Base-by-base conservation (phyloP, 2,113 vertebrate genomes). In the Catharus fuscescens region DNA sequence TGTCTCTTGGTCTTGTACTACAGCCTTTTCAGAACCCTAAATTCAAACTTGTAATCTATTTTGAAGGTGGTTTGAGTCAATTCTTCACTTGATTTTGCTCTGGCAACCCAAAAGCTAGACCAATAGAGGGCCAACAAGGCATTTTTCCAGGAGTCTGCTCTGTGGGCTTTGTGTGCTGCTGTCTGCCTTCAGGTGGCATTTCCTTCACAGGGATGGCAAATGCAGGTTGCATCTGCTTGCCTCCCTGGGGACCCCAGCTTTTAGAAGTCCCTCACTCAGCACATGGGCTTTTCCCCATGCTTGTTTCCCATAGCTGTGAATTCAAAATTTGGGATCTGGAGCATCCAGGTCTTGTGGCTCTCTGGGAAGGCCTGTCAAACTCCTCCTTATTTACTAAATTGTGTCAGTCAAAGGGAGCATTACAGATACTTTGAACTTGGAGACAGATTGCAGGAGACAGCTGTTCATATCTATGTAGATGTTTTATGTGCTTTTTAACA, bases 401-500 rank as follows among this genome's bases (percentile, higher is more conserved):
- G 21, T 56, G 42, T 47, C 26, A 47, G 38, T 44, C 14, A 50
- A 76, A 92, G 44, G 36, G 34, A 85, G 9, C 44, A 67, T 38
- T 56, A 10, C 26, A 40, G 50, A 65, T 60, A 31, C 79, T 88
- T 88, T 26, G 54, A 86, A 93, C 71, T 48, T 80, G 76, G 88
- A 87, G 52, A 77, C 59, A 86, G 62, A 65, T 86, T 47, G 74
- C 36, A 66, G 50, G 62, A 93, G 72, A 62, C 67, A 90, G 62
- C 50, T 77, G 62, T 80, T 95, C 1, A 1, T 83, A 73, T 73
- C 89, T 88, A 23, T 40, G 71, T 64, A 64, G 44, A 80, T 83
- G 50, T 62, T 93, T 91, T 89, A 89, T 83, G 29, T 66, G 60
- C 60, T 86, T 53, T 88, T 88, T 92, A 91, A 80, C 54, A 54